Percentiles rank a stretch among this genome's conserved stretches.
These are phyloP conservation scores for Torymus aiolomorphi DNA, from an alignment of 2,888 invertebrate genomes.

Conservation along the genomic window DNA sequence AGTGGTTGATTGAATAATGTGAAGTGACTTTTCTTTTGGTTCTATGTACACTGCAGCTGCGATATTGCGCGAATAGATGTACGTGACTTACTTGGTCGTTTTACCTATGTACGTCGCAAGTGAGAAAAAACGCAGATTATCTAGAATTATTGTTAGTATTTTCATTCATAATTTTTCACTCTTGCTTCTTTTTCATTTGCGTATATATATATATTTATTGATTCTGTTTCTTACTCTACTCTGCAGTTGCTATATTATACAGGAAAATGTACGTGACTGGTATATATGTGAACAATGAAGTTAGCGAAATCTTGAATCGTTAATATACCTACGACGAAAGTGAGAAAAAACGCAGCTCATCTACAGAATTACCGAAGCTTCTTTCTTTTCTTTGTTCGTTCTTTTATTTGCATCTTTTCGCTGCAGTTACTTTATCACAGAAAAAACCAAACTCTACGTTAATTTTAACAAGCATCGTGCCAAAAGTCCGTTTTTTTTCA, in stretches of 20 bases:
- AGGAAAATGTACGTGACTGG: slow-evolving; percentile 26
- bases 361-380: background rate
- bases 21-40: background rate
- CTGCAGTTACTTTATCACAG: too few relatives aligned
- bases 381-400: slow-evolving; percentile 2
- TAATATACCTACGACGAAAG: slow-evolving; percentile 3
- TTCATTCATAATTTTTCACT: background rate
- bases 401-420: background rate
- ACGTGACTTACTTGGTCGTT: slow-evolving; percentile 19
- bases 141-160: background rate
- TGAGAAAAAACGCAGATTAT: slow-evolving; percentile 20
- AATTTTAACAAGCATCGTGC: too few relatives aligned
- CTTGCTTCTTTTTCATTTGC: background rate
- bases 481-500: too few relatives aligned
- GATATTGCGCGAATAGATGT: slow-evolving; percentile 17
- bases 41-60: background rate
- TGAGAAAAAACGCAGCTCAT: slow-evolving; percentile 26
- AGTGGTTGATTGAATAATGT: too few relatives aligned
- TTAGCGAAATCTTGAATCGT: slow-evolving; percentile 20
- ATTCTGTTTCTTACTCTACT: slow-evolving; percentile 8
- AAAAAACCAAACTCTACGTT: too few relatives aligned
- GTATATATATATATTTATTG: background rate
- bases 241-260: slow-evolving; percentile 1
- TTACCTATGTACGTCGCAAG: slow-evolving; percentile 19
- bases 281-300: slow-evolving; percentile 18